Conservation (phyloP, 1,140 invertebrate genomes). For the Leptinotarsa lineolata region DNA sequence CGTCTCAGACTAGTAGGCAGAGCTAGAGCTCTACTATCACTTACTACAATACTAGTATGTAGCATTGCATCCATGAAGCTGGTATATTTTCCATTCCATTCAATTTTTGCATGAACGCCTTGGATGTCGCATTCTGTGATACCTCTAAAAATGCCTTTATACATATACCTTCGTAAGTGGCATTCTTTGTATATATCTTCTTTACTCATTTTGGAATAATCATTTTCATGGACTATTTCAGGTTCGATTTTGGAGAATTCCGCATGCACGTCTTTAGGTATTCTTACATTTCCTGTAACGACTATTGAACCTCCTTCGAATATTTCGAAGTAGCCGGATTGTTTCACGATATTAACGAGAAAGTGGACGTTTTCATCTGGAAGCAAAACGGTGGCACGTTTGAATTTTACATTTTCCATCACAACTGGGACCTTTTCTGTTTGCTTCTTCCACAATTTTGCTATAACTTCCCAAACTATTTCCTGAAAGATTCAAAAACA, state of each 20-base stretch:
- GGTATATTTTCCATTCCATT: constrained; percentile 89
- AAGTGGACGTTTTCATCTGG: constrained; percentile 72
- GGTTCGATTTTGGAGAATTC: constrained; percentile 40
- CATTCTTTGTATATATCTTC: constrained; percentile 93
- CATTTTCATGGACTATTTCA: too few species aligned
- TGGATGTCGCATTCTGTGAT: constrained; percentile 69
- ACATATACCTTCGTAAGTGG: constrained; percentile 86
- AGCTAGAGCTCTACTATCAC: constrained; percentile 74
- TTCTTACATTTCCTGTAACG: constrained; percentile 10
- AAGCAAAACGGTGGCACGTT: constrained; percentile 78
- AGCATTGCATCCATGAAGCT: constrained; percentile 92
- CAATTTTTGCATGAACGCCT: constrained; percentile 67
- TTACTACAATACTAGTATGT: constrained; percentile 82
- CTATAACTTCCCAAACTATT: constrained; percentile 86
- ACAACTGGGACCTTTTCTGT: constrained; percentile 78
- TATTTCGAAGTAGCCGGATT: constrained; percentile 78
- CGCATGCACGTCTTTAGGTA: neutral
- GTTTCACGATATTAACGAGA: constrained; percentile 81
- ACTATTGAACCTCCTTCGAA: constrained; percentile 28
- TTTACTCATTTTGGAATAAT: too few species aligned
- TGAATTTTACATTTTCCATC: constrained; percentile 84
- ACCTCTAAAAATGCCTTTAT: constrained; percentile 87
- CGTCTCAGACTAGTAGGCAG: constrained; percentile 85
- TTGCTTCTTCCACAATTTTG: constrained; percentile 71
- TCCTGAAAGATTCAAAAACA: constrained; percentile 53